Evolutionary conservation across 2,113 vertebrate species (phyloP).

Genomic region (Labrus mixtus): DNA sequence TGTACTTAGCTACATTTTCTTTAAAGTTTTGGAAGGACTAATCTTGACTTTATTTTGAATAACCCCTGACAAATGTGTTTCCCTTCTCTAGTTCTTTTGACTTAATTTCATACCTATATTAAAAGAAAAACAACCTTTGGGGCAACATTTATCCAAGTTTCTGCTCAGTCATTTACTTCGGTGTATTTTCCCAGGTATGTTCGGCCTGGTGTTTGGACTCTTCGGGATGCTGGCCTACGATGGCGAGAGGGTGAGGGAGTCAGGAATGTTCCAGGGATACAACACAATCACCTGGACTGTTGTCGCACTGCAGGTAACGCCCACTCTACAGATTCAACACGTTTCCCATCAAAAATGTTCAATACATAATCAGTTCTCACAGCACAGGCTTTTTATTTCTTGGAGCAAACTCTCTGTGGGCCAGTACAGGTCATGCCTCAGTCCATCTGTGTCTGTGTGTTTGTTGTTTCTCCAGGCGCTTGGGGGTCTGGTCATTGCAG

Average conservation of each 20-base stretch:
- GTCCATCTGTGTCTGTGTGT: conserved; percentile 71
- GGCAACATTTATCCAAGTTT: neutral
- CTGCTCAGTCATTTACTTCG: neutral
- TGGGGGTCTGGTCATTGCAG: conserved; percentile 96
- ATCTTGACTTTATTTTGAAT: too few relatives aligned
- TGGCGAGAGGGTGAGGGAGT: conserved; percentile 89
- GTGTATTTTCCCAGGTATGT: conserved; percentile 85
- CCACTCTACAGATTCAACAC: neutral
- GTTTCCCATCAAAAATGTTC: neutral
- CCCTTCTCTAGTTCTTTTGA: too few relatives aligned
- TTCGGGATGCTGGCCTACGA: conserved; percentile 94
- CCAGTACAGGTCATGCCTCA: conserved; percentile 51
- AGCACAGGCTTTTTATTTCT: conserved; percentile 8
- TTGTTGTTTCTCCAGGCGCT: conserved; percentile 89
- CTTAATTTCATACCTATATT: too few relatives aligned
- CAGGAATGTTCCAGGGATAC: conserved; percentile 98
- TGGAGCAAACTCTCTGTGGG: conserved; percentile 32
- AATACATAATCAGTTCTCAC: neutral
- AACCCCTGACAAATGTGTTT: too few relatives aligned
- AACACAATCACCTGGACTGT: conserved; percentile 94
- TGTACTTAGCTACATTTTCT: too few relatives aligned
- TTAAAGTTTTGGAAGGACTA: too few relatives aligned
- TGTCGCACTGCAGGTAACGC: conserved; percentile 92
- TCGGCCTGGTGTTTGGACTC: conserved; percentile 93
- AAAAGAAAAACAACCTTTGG: neutral